Conservation (phyloP, 2,888 invertebrate genomes). For the Ophion costatus region DNA sequence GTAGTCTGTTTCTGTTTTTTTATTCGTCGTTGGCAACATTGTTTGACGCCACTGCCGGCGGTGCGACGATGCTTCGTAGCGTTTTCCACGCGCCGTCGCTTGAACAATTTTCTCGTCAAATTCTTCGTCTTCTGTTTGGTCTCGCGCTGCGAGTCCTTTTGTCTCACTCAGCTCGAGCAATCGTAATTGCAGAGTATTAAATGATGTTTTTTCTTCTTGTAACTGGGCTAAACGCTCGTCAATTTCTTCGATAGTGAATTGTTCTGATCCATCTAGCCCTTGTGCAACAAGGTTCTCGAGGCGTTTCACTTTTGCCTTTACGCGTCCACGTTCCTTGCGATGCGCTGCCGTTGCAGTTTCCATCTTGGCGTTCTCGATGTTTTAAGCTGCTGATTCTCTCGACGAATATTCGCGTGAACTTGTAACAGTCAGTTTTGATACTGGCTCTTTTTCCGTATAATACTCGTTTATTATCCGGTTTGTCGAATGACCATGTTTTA, state of each 20-base stretch:
- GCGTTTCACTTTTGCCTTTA: conserved; percentile 25
- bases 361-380: conserved; percentile 43
- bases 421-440: conserved; percentile 32
- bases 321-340: conserved; percentile 35
- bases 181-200: conserved; percentile 11
- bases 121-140: conserved; percentile 1
- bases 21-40: neutral
- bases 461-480: neutral
- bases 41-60: neutral
- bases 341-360: conserved; percentile 15
- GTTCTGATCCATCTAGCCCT: neutral
- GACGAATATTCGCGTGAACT: conserved; percentile 26
- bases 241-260: conserved; percentile 28
- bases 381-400: conserved; percentile 22
- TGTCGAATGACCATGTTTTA: conserved; percentile 13
- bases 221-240: conserved; percentile 23
- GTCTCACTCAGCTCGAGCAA: conserved; percentile 39
- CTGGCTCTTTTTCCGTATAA: neutral
- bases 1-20: neutral
- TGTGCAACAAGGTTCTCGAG: conserved; percentile 29
- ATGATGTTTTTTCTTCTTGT: conserved; percentile 21
- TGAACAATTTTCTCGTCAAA: conserved; percentile 9
- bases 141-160: conserved; percentile 4
- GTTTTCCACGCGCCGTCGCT: conserved; percentile 19
- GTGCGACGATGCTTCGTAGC: conserved; percentile 1